These are phyloP conservation scores for Muntiacus reevesi DNA, from an alignment of 2,113 vertebrate species.

Conservation along the genomic window DNA sequence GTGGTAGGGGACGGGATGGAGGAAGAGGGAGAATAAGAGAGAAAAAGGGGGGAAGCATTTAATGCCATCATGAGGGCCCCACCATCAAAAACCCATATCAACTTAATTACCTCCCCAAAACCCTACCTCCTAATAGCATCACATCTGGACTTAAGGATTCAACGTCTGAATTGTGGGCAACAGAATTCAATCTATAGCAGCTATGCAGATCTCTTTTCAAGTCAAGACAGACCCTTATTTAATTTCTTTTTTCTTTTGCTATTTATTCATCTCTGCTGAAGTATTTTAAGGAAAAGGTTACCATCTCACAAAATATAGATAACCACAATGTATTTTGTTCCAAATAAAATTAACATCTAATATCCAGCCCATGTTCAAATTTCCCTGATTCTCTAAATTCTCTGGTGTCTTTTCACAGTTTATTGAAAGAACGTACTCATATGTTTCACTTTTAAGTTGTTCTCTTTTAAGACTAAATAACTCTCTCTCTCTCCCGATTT, in stretches of 20 bases:
- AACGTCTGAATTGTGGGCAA: rapidly evolving
- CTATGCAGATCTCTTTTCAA: not conserved
- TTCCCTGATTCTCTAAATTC: not conserved
- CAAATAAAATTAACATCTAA: not conserved
- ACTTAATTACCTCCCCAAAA: not conserved
- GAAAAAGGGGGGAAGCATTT: not conserved
- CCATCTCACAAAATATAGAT: too few species aligned
- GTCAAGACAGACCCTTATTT: not conserved
- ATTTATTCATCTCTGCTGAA: too few species aligned
- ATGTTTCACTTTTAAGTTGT: not conserved
- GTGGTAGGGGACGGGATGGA: rapidly evolving
- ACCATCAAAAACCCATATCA: too few species aligned
- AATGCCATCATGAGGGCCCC: not conserved
- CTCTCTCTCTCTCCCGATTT: not conserved
- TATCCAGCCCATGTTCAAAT: not conserved
- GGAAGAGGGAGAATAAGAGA: not conserved
- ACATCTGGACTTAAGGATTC: not conserved
- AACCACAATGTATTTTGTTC: too few species aligned
- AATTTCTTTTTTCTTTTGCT: not conserved
- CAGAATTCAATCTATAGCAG: not conserved
- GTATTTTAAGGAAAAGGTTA: too few species aligned
- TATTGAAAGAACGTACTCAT: not conserved
- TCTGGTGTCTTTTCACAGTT: not conserved
- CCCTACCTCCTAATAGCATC: too few species aligned
- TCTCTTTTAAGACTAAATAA: not conserved